phyloP scores from a whole-genome alignment of 2,113 vertebrate species.

The Oriolus oriolus region DNA sequence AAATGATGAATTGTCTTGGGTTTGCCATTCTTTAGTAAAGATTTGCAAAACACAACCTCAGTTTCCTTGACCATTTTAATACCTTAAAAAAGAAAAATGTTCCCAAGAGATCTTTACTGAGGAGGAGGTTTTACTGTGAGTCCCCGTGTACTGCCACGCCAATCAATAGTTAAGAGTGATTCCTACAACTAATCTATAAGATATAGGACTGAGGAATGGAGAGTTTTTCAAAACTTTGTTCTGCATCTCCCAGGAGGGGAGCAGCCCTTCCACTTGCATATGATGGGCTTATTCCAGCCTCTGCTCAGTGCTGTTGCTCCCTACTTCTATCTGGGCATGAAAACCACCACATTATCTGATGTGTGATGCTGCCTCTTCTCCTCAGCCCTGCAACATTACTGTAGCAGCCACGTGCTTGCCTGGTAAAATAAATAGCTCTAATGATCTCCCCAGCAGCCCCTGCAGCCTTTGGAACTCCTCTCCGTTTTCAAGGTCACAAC shows the following conservation, averaged over 20 bases:
- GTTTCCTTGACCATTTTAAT: not conserved
- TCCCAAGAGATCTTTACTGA: not conserved
- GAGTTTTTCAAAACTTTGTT: not conserved
- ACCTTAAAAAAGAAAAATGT: not conserved
- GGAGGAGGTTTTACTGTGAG: not conserved
- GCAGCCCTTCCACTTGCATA: not conserved
- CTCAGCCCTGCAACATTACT: not conserved
- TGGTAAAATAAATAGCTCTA: not conserved
- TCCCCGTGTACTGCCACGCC: fast-evolving
- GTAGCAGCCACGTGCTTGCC: not conserved
- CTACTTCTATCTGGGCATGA: not conserved
- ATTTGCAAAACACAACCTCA: not conserved
- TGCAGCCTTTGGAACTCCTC: not conserved
- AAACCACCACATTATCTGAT: fast-evolving
- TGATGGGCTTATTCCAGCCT: not conserved
- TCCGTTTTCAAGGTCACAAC: constrained; percentile 42
- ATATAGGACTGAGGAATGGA: not conserved
- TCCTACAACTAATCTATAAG: not conserved
- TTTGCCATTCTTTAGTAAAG: not conserved
- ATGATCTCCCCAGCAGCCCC: not conserved
- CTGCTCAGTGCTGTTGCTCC: not conserved
- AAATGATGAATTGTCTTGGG: not conserved
- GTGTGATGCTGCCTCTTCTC: not conserved
- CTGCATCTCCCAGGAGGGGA: not conserved
- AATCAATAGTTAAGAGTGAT: not conserved